These are phyloP conservation scores for Anoplolepis gracilipes DNA, from an alignment of 1,140 invertebrate genomes.

Conservation along the genomic window DNA sequence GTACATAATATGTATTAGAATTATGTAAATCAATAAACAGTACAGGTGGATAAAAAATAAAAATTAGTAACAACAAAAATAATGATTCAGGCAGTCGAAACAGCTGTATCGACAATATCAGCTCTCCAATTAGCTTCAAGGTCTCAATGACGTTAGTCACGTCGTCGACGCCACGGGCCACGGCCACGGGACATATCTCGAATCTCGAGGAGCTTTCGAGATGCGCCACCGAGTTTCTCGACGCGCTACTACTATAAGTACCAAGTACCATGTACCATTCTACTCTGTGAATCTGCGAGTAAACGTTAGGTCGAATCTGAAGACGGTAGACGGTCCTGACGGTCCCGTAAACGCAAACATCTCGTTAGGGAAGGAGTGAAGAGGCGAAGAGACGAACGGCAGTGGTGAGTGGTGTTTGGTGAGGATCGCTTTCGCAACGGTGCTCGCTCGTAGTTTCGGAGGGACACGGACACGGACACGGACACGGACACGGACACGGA, in stretches of 20 bases:
- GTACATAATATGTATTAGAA: too few species aligned
- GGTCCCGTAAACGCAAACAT: background rate
- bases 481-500: too few species aligned
- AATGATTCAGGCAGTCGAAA: too few species aligned
- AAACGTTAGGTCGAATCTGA: background rate
- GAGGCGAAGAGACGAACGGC: background rate
- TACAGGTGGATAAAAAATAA: too few species aligned
- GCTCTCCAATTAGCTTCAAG: background rate
- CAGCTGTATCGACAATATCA: background rate
- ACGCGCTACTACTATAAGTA: slow-evolving; percentile 2
- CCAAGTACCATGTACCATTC: too few species aligned
- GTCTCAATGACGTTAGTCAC: background rate
- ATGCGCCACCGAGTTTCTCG: background rate
- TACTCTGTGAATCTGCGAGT: background rate
- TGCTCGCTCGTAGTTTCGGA: too few species aligned
- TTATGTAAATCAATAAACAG: too few species aligned
- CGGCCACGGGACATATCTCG: background rate
- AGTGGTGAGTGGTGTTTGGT: background rate
- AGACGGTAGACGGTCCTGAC: too few species aligned
- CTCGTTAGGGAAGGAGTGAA: background rate
- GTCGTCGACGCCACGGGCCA: too few species aligned
- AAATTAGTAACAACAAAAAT: too few species aligned
- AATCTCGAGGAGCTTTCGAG: background rate
- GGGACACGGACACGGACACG: too few species aligned
- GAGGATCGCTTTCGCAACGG: background rate